phyloP scores from a whole-genome alignment of 2,888 invertebrate species.

The Mesodorylaimus sp. region DNA sequence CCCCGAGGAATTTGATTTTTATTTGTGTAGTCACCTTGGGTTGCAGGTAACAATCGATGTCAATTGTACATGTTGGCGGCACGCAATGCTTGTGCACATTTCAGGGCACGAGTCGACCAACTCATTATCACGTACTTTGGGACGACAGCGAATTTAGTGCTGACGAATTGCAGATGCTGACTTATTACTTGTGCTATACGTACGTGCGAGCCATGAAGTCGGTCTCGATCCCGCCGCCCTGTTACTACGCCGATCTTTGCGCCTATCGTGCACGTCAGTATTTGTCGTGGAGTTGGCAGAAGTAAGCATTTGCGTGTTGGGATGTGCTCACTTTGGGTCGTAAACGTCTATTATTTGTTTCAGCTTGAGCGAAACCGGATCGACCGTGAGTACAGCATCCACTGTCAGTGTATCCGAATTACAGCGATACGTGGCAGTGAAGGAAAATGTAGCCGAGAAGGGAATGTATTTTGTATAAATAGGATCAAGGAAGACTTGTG shows the following conservation, averaged over 20 bases:
- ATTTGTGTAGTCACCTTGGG: constrained; percentile 22
- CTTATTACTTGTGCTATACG: constrained; percentile 13
- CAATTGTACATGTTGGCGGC: too few relatives aligned
- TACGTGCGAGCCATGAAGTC: constrained; percentile 17
- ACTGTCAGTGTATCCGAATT: neutral
- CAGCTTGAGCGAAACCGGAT: too few relatives aligned
- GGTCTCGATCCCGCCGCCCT: constrained; percentile 11
- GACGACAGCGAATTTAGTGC: constrained; percentile 23
- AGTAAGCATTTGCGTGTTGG: constrained; percentile 12
- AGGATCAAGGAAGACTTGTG: neutral
- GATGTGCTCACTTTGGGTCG: too few relatives aligned
- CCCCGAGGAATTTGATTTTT: constrained; percentile 25
- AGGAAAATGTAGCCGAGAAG: neutral
- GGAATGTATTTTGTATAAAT: neutral
- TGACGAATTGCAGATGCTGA: constrained; percentile 23
- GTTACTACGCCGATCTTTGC: constrained; percentile 18
- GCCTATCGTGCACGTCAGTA: constrained; percentile 20
- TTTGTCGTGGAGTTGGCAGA: neutral
- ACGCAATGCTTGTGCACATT: constrained; percentile 9
- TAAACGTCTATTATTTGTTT: too few relatives aligned
- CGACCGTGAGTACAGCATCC: neutral
- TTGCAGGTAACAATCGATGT: too few relatives aligned
- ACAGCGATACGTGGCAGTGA: neutral
- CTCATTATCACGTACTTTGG: constrained; percentile 23
- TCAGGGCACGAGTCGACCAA: constrained; percentile 24